phyloP scores from a whole-genome alignment of 2,888 invertebrate genomes.

The Luperina nickerlii region DNA sequence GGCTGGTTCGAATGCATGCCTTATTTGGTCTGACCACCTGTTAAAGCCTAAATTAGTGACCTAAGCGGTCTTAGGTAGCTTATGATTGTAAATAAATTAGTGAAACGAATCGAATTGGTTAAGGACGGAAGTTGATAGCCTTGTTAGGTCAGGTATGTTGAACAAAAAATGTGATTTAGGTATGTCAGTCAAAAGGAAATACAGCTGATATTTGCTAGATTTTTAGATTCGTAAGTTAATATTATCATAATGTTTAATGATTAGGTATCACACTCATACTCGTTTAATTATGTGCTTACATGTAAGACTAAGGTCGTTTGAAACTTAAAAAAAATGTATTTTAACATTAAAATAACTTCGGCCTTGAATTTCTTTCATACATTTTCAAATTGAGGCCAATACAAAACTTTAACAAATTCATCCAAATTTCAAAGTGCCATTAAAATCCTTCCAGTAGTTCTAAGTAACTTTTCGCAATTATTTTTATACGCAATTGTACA shows the following conservation, averaged over 20 bases:
- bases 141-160: constrained; percentile 53
- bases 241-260: constrained; percentile 43
- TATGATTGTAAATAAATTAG: constrained; percentile 65
- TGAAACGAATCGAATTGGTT: constrained; percentile 48
- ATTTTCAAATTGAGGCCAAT: background rate
- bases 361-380: background rate
- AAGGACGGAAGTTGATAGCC: constrained; percentile 55
- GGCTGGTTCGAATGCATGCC: constrained; percentile 57
- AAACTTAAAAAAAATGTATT: constrained; percentile 2
- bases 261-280: constrained; percentile 34
- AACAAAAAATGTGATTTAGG: constrained; percentile 53
- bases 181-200: constrained; percentile 47
- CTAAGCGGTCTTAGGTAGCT: constrained; percentile 51
- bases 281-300: constrained; percentile 17
- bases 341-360: background rate
- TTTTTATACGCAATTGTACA: background rate
- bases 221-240: constrained; percentile 49
- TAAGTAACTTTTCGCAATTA: background rate
- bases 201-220: constrained; percentile 27
- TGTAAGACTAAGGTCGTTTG: constrained; percentile 1
- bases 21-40: constrained; percentile 61
- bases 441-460: constrained; percentile 19
- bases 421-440: constrained; percentile 34
- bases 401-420: background rate
- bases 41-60: constrained; percentile 57